A percentile compares a stretch with the other conserved stretches of the same genome.
These are phyloP conservation scores for Diadema setosum DNA, from an alignment of 35 echinoderm and acorn worm genomes.

Conservation along the genomic window DNA sequence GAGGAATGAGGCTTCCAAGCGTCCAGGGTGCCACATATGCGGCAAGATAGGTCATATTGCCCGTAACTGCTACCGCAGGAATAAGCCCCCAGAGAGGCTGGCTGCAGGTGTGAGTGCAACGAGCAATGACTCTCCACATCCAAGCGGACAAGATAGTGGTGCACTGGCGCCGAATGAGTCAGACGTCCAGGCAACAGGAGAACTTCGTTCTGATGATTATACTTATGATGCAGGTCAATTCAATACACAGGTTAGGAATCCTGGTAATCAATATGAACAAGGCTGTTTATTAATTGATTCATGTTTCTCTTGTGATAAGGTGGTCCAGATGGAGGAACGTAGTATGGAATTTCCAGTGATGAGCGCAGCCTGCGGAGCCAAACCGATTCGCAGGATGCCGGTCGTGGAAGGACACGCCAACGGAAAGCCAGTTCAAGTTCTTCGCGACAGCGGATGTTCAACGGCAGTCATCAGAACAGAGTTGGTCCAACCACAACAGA, in stretches of 20 bases:
- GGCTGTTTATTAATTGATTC: neutral
- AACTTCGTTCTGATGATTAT: too few species aligned
- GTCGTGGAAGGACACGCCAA: slow-evolving; percentile 19
- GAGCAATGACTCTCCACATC: too few species aligned
- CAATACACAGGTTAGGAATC: too few species aligned
- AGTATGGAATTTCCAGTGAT: neutral
- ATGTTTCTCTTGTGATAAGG: neutral
- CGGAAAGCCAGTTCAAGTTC: slow-evolving; percentile 4
- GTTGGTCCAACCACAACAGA: slow-evolving; percentile 38
- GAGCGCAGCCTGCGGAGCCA: neutral
- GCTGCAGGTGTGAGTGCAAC: too few species aligned
- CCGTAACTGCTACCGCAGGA: neutral
- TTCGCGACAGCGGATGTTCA: slow-evolving; percentile 77
- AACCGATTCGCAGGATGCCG: neutral
- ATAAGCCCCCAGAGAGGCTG: too few species aligned
- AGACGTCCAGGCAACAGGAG: too few species aligned
- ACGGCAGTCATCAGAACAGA: slow-evolving; percentile 29
- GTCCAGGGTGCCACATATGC: slow-evolving; percentile 47
- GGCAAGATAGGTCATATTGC: slow-evolving; percentile 4
- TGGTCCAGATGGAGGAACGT: neutral
- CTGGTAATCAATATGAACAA: too few species aligned
- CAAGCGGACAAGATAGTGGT: too few species aligned
- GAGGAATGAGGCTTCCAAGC: neutral
- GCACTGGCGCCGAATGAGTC: too few species aligned
- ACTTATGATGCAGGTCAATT: too few species aligned